A percentile compares a stretch with the other conserved stretches of the same genome.
phyloP scores from a whole-genome alignment of 2,113 vertebrate genomes.

The Probosciger aterrimus region DNA sequence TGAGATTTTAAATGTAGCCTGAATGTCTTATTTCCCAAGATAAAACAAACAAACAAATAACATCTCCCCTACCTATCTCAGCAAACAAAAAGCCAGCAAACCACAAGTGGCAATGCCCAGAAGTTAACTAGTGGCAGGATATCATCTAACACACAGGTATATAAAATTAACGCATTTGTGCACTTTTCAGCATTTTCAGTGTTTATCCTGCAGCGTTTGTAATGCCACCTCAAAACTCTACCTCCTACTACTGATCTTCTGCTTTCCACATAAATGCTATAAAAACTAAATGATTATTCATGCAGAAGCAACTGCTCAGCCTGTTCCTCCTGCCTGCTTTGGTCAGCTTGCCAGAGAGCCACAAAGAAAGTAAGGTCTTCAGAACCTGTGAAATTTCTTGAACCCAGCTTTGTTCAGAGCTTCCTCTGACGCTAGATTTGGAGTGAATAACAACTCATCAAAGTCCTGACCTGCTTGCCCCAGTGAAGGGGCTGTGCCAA shows the following conservation, averaged over 20 bases:
- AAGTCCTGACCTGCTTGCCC: background rate
- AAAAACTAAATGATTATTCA: background rate
- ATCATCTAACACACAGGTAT: background rate
- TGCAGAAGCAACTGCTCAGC: background rate
- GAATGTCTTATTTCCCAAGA: background rate
- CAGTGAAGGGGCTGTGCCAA: background rate
- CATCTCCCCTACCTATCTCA: background rate
- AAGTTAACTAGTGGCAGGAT: background rate
- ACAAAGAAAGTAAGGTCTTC: background rate
- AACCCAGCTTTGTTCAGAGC: background rate
- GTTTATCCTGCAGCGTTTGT: background rate
- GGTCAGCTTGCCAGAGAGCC: background rate
- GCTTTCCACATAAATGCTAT: background rate
- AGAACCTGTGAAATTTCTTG: background rate
- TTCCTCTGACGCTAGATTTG: background rate
- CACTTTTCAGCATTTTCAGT: background rate
- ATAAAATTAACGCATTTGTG: background rate
- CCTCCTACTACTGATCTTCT: background rate
- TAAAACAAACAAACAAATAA: background rate
- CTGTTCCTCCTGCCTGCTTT: background rate
- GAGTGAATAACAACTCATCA: background rate
- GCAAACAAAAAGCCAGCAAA: background rate
- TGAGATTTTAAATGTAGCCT: background rate
- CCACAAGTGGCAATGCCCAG: background rate
- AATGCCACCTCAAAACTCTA: background rate